These are phyloP conservation scores for Argynnis bischoffii DNA, from an alignment of 2,888 invertebrate genomes.

Conservation along the genomic window DNA sequence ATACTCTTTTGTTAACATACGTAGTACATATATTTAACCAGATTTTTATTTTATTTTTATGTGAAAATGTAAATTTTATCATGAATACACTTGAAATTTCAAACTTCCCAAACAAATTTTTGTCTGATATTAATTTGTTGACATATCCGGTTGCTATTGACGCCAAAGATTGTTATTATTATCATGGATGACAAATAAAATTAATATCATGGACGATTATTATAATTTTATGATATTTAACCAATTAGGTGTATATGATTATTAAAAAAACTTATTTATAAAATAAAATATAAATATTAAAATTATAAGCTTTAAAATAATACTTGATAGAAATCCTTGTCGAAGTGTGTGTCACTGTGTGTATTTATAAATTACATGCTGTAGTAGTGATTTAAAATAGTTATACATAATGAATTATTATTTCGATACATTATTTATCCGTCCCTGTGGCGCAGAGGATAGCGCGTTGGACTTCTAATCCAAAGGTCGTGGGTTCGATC, in stretches of 20 bases:
- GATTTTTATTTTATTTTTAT: slow-evolving; percentile 17
- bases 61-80: slow-evolving; percentile 37
- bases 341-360: not conserved
- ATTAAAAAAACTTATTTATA: no score
- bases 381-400: not conserved
- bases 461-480: slow-evolving; percentile 95
- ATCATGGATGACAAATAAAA: no score
- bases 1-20: slow-evolving; percentile 46
- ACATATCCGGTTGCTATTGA: slow-evolving; percentile 56
- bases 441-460: slow-evolving; percentile 94
- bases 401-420: slow-evolving; percentile 10
- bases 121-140: slow-evolving; percentile 54
- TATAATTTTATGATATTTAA: not conserved
- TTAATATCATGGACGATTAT: no score
- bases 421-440: slow-evolving; percentile 25
- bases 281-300: no score
- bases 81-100: slow-evolving; percentile 59
- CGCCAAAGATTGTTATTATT: slow-evolving; percentile 26
- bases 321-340: not conserved
- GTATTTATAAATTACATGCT: not conserved
- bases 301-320: no score
- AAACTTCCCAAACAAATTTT: slow-evolving; percentile 64
- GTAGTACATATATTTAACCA: slow-evolving; percentile 20
- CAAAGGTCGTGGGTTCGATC: slow-evolving; percentile 95
- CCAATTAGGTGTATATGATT: no score